Percentiles rank a stretch among this genome's conserved stretches.
Conservation (phyloP, 2,797 vertebrate genomes). For the Phrynocephalus vlangalii region DNA sequence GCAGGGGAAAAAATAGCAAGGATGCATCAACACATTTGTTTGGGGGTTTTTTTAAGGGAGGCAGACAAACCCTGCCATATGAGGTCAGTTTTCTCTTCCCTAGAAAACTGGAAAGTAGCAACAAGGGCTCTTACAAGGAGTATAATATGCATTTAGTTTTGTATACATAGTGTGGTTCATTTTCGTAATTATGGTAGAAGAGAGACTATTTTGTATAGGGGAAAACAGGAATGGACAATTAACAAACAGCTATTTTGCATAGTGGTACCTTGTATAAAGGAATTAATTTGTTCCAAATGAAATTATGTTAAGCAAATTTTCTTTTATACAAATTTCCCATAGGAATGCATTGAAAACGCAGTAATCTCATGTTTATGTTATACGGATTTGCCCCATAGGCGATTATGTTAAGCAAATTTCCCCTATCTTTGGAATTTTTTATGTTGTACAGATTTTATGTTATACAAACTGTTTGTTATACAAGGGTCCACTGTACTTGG, state of each 20-base stretch:
- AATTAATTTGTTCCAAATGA: too few relatives aligned
- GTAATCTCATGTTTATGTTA: too few relatives aligned
- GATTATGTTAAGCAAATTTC: too few relatives aligned
- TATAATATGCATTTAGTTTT: background rate
- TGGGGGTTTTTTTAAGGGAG: background rate
- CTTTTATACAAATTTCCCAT: too few relatives aligned
- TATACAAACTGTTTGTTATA: too few relatives aligned
- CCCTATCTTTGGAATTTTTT: too few relatives aligned
- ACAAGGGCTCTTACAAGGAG: background rate
- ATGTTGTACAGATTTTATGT: too few relatives aligned
- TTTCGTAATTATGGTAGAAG: background rate
- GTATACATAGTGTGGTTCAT: background rate
- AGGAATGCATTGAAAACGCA: too few relatives aligned
- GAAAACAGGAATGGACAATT: too few relatives aligned
- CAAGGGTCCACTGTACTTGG: background rate
- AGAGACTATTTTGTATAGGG: background rate
- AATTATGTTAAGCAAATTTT: too few relatives aligned
- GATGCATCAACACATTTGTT: slow-evolving; percentile 7
- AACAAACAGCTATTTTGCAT: background rate
- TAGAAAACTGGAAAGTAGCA: slow-evolving; percentile 10
- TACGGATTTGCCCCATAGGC: too few relatives aligned
- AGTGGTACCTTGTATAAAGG: too few relatives aligned
- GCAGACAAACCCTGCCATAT: background rate
- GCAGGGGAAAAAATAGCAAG: slow-evolving; percentile 14
- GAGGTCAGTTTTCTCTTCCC: slow-evolving; percentile 15